Evolutionary conservation across 2,113 vertebrate genomes (phyloP).

Genomic region (Desmodus rotundus): DNA sequence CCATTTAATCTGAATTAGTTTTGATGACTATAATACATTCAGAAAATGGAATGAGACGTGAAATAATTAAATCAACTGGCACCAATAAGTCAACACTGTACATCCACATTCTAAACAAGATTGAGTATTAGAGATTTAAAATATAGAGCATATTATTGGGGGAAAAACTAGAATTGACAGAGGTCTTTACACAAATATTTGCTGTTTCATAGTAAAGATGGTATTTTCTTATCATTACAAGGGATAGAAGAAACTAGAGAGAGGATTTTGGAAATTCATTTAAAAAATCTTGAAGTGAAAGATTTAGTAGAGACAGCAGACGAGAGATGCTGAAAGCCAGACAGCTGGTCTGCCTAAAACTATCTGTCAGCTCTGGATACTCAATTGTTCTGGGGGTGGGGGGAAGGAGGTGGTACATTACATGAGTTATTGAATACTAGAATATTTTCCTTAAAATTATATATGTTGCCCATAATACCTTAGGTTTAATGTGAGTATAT

Average conservation of each 20-base stretch:
- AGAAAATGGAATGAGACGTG: neutral
- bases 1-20: neutral
- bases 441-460: neutral
- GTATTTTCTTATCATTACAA: neutral
- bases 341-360: neutral
- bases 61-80: neutral
- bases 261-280: neutral
- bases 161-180: neutral
- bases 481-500: neutral
- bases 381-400: neutral
- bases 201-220: neutral
- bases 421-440: neutral
- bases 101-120: neutral
- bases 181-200: neutral
- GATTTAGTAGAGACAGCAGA: neutral
- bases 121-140: neutral
- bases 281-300: neutral
- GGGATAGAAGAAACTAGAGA: neutral
- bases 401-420: neutral
- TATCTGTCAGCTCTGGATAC: neutral
- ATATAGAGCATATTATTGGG: neutral
- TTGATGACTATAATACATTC: neutral
- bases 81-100: neutral
- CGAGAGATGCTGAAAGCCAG: neutral
- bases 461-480: neutral